These are phyloP conservation scores for Philonicus albiceps DNA, from an alignment of 2,888 invertebrate genomes.

Conservation along the genomic window DNA sequence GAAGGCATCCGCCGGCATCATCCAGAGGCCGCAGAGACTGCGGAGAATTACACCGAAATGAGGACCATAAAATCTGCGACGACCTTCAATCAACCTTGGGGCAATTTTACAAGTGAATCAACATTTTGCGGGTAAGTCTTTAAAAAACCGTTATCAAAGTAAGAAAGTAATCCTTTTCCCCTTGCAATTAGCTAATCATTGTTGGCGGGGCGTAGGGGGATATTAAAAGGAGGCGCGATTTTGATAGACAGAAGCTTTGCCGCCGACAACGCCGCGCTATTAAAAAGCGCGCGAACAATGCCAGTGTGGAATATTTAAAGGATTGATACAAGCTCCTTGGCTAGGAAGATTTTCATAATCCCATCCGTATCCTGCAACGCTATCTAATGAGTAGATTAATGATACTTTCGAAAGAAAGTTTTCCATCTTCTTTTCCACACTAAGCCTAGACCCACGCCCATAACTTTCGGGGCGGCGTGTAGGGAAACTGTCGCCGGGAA, in stretches of 20 bases:
- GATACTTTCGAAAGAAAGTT: conserved; percentile 44
- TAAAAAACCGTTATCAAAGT: background rate
- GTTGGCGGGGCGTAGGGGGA: too few species aligned
- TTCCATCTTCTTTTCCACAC: background rate
- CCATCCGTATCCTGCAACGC: conserved; percentile 27
- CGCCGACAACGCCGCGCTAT: background rate
- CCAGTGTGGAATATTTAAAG: background rate
- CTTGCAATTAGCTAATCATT: background rate
- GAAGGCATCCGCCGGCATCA: background rate
- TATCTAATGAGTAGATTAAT: conserved; percentile 48
- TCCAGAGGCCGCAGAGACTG: background rate
- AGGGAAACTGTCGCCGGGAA: background rate
- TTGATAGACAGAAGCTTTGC: background rate
- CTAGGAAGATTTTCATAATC: conserved; percentile 43
- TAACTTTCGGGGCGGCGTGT: background rate
- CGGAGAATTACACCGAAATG: background rate
- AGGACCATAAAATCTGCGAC: background rate
- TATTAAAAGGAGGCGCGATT: background rate
- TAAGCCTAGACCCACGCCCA: background rate
- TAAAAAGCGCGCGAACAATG: background rate
- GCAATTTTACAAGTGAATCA: background rate
- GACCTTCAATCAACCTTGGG: background rate
- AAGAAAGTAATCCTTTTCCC: background rate
- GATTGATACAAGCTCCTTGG: background rate
- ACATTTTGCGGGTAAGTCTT: background rate